phyloP scores from a whole-genome alignment of 2,888 invertebrate genomes.

The Nomada flava region DNA sequence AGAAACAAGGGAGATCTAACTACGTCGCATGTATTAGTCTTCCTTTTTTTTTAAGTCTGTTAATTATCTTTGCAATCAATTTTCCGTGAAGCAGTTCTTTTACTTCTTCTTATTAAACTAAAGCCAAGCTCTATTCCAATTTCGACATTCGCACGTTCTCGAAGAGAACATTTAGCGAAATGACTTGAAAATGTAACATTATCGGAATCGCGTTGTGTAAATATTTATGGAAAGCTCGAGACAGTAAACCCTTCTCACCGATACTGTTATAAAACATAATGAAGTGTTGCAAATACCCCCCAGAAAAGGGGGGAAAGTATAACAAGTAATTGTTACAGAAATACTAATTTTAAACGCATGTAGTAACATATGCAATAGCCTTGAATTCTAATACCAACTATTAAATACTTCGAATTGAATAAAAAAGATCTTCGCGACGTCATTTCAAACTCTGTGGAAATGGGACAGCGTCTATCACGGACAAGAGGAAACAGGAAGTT shows the following conservation, averaged over 20 bases:
- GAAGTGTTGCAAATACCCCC: no score
- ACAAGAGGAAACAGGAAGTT: neutral
- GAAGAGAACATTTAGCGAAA: neutral
- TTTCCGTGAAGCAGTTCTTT: neutral
- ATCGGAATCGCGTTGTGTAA: neutral
- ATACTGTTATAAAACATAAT: no score
- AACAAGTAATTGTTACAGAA: no score
- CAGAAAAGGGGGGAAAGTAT: no score
- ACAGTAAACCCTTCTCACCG: no score
- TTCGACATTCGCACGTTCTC: slow-evolving; percentile 4
- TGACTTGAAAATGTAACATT: neutral
- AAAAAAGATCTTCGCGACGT: neutral
- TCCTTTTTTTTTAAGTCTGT: no score
- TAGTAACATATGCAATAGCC: no score
- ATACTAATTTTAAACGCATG: no score
- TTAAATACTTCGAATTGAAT: neutral
- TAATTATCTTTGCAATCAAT: neutral
- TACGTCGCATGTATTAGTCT: no score
- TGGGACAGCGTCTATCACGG: neutral
- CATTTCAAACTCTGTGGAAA: neutral
- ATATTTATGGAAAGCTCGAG: neutral
- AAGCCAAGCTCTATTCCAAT: slow-evolving; percentile 28
- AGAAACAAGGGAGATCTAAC: no score
- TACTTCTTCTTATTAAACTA: slow-evolving; percentile 22
- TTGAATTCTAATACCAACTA: no score